Conservation (phyloP, 2,888 invertebrate species). For the Pammene aurita region DNA sequence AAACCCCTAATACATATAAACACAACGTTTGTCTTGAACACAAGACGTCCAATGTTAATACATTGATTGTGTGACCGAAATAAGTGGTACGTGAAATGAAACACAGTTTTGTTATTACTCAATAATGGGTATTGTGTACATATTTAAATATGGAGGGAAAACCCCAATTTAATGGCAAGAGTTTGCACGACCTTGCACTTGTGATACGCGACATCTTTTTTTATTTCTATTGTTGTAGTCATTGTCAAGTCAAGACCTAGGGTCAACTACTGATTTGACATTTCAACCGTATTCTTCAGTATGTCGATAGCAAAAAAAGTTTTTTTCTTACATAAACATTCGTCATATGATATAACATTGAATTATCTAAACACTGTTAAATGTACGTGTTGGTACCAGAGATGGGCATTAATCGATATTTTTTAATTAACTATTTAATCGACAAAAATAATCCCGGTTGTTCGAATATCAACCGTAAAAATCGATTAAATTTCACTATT, state of each 20-base stretch:
- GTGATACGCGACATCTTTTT: neutral
- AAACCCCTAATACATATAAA: constrained; percentile 4
- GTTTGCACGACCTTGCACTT: constrained; percentile 10
- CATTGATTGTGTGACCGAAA: neutral
- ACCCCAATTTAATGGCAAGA: neutral
- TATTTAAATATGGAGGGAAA: constrained; percentile 5
- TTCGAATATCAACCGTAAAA: too few species aligned
- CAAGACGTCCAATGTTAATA: neutral
- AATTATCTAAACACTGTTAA: too few species aligned
- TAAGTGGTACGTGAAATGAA: neutral
- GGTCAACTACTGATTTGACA: neutral
- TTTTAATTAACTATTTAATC: too few species aligned
- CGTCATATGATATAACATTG: too few species aligned
- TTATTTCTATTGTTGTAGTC: constrained; percentile 10
- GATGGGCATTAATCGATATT: too few species aligned
- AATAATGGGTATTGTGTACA: neutral
- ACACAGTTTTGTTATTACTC: neutral
- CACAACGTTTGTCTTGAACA: neutral
- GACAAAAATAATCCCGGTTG: too few species aligned
- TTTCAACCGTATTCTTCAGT: neutral
- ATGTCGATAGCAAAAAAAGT: neutral
- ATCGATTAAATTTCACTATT: too few species aligned
- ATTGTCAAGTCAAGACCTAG: constrained; percentile 2
- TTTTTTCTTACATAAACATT: too few species aligned
- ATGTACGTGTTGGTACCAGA: too few species aligned